Conservation (phyloP, 2,113 vertebrate species). For the Danionella cerebrum region DNA sequence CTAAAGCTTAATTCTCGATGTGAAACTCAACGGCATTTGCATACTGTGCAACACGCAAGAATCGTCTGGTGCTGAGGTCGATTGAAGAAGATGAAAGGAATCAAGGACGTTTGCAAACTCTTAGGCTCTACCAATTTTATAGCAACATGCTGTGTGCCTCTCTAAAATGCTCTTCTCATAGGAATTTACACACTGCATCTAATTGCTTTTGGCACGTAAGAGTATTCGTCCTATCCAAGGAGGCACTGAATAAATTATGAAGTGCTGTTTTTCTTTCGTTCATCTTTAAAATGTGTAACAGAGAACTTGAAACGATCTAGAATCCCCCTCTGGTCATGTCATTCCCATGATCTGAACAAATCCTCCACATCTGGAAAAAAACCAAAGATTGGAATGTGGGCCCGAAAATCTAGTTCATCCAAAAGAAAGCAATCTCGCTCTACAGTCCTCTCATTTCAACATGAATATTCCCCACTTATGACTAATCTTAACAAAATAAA, state of each 20-base stretch:
- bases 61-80: not conserved
- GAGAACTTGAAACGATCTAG: not conserved
- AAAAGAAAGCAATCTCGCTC: not conserved
- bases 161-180: constrained; percentile 24
- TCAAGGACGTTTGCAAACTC: not conserved
- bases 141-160: not conserved
- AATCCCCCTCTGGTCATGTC: constrained; percentile 27
- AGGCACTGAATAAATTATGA: constrained; percentile 35
- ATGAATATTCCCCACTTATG: not conserved
- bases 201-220: constrained; percentile 30
- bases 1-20: not conserved
- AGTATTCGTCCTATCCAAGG: constrained; percentile 28
- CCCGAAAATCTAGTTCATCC: not conserved
- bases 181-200: constrained; percentile 26
- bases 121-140: not conserved
- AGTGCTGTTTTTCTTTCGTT: constrained; percentile 27
- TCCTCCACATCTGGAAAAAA: constrained; percentile 27
- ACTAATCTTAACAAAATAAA: constrained; percentile 19
- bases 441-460: constrained; percentile 2
- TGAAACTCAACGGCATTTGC: not conserved
- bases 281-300: constrained; percentile 27
- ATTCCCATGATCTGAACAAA: constrained; percentile 23
- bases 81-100: not conserved
- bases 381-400: constrained; percentile 4
- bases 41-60: not conserved